Evolutionary conservation across 2,797 vertebrate genomes (phyloP).

Genomic region (Tauraco hartlaubi): DNA sequence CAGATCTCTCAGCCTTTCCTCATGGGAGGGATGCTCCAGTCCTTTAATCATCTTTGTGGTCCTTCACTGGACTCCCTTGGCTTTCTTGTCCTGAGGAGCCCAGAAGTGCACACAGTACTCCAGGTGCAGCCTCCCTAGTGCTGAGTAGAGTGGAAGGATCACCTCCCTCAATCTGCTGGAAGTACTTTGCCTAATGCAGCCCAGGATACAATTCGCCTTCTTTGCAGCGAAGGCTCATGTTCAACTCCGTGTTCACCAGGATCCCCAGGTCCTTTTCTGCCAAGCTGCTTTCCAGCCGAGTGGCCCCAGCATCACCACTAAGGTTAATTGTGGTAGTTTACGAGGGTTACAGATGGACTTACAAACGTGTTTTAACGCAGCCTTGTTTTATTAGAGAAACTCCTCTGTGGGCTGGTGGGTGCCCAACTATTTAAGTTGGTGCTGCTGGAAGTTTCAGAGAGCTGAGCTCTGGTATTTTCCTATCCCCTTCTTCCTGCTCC

Average conservation of each 20-base stretch:
- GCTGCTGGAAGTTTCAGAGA: neutral
- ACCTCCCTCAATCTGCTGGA: neutral
- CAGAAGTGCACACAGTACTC: neutral
- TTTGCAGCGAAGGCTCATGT: neutral
- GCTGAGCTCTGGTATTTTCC: neutral
- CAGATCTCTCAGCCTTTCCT: neutral
- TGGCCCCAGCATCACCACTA: neutral
- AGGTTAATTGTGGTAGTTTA: neutral
- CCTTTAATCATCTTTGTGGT: neutral
- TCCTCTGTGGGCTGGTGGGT: neutral
- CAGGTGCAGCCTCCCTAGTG: neutral
- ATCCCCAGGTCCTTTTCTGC: neutral
- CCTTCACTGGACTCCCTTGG: neutral
- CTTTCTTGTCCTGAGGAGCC: neutral
- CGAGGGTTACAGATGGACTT: neutral
- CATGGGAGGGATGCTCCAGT: neutral
- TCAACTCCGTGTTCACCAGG: neutral
- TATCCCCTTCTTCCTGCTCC: neutral
- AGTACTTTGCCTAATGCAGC: neutral
- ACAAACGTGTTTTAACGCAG: neutral
- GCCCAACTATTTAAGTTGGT: rapidly evolving
- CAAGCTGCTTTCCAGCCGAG: neutral
- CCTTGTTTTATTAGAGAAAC: neutral
- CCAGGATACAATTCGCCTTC: neutral
- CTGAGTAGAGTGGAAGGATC: neutral